A percentile compares a stretch with the other conserved stretches of the same genome.
Conservation (phyloP, 1,140 invertebrate genomes). For the Penaeus japonicus region DNA sequence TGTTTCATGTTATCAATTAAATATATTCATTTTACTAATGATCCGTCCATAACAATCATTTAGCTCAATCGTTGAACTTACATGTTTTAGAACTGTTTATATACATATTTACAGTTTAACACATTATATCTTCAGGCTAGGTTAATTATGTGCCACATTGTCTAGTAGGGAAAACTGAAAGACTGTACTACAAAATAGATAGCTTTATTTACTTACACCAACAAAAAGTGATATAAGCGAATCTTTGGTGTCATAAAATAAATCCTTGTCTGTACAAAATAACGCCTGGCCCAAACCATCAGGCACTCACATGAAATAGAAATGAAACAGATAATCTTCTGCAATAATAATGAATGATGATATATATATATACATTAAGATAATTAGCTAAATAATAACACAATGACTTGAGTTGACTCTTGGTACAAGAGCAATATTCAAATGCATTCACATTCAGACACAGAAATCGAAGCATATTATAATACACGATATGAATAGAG, state of each 20-base stretch:
- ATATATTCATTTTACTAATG: too few species aligned
- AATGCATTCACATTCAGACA: not conserved
- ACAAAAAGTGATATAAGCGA: slow-evolving; percentile 36
- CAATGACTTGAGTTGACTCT: slow-evolving; percentile 9
- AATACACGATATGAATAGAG: not conserved
- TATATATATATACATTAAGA: not conserved
- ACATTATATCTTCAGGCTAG: not conserved
- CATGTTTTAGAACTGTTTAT: not conserved
- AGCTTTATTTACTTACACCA: slow-evolving; percentile 47
- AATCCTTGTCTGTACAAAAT: not conserved
- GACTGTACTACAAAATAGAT: slow-evolving; percentile 36
- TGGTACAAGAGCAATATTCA: slow-evolving; percentile 38
- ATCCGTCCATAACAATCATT: too few species aligned
- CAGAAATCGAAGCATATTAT: not conserved
- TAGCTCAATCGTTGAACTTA: not conserved
- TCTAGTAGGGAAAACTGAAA: not conserved
- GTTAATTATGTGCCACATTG: not conserved
- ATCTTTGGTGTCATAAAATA: slow-evolving; percentile 46
- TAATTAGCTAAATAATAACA: not conserved
- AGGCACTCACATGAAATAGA: not conserved
- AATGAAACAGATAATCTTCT: slow-evolving; percentile 21
- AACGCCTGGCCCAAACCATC: not conserved
- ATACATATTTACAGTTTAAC: slow-evolving; percentile 35
- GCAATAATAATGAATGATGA: not conserved
- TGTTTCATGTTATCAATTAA: too few species aligned